Percentiles rank a stretch among this genome's conserved stretches.
phyloP scores from a whole-genome alignment of 2,797 vertebrate species.

The Thunnus albacares region DNA sequence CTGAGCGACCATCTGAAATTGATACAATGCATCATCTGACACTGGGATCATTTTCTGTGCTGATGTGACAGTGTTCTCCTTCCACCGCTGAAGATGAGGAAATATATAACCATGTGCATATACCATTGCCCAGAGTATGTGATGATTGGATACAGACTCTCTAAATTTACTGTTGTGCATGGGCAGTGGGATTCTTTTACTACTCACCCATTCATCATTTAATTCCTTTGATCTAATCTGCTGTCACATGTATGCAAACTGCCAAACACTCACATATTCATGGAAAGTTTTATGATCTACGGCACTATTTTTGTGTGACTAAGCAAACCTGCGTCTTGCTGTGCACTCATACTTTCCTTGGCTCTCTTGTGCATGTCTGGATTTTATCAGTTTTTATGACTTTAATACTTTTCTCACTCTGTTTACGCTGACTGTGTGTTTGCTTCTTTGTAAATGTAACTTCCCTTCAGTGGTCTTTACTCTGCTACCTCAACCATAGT shows the following conservation, averaged over 20 bases:
- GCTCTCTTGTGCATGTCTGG: conserved; percentile 34
- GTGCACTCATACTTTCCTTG: conserved; percentile 13
- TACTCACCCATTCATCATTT: conserved; percentile 44
- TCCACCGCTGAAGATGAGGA: conserved; percentile 38
- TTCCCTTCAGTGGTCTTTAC: conserved; percentile 14
- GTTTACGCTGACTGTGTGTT: not conserved
- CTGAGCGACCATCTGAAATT: conserved; percentile 65
- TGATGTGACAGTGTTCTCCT: conserved; percentile 29
- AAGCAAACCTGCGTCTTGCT: conserved; percentile 11
- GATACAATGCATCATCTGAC: conserved; percentile 73
- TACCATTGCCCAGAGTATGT: not conserved
- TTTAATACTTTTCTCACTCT: conserved; percentile 33
- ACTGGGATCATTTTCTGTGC: conserved; percentile 46
- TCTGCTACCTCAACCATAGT: not conserved
- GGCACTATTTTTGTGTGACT: conserved; percentile 19
- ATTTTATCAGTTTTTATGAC: conserved; percentile 43
- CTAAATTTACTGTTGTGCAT: conserved; percentile 21
- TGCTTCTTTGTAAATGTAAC: not conserved
- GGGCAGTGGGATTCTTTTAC: conserved; percentile 14
- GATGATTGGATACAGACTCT: conserved; percentile 18
- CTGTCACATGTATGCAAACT: conserved; percentile 24
- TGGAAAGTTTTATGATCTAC: conserved; percentile 25
- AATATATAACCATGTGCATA: conserved; percentile 20
- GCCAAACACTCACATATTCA: conserved; percentile 28
- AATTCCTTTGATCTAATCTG: conserved; percentile 49